These are phyloP conservation scores for Scyliorhinus canicula DNA, from an alignment of 2,797 vertebrate genomes.

Conservation along the genomic window DNA sequence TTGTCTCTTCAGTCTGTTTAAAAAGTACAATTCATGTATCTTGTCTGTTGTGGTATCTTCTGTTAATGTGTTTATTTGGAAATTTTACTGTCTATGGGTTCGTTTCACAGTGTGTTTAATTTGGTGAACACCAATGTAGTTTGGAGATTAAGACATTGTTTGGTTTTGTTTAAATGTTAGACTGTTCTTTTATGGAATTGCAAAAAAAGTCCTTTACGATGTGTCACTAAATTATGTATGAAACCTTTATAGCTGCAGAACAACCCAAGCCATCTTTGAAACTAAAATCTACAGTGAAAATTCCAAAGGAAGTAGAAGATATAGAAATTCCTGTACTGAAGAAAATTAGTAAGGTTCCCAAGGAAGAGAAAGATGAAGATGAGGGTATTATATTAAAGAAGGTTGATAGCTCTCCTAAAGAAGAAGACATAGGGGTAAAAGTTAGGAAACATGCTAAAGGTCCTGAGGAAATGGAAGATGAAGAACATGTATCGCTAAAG, in stretches of 20 bases:
- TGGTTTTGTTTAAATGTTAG: conserved; percentile 36
- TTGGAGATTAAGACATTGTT: conserved; percentile 30
- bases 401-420: conserved; percentile 44
- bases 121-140: conserved; percentile 25
- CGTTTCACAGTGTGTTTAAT: conserved; percentile 39
- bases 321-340: conserved; percentile 54
- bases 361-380: conserved; percentile 33
- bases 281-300: conserved; percentile 41
- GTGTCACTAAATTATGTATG: conserved; percentile 55
- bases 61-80: conserved; percentile 39
- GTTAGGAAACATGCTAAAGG: conserved; percentile 49
- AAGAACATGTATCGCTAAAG: conserved; percentile 5
- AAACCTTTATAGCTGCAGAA: conserved; percentile 67
- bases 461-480: conserved; percentile 46
- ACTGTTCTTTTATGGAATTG: conserved; percentile 33
- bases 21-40: conserved; percentile 29
- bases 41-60: conserved; percentile 35
- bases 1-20: conserved; percentile 18
- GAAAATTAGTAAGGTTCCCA: conserved; percentile 55
- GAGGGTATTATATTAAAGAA: not conserved
- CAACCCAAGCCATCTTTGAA: conserved; percentile 43
- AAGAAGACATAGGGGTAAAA: conserved; percentile 48
- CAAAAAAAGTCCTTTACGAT: conserved; percentile 35
- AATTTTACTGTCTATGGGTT: conserved; percentile 39
- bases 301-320: conserved; percentile 46